Evolutionary conservation across 1,140 invertebrate species (phyloP), one percentile per base, ranked within the genome.

Genomic region (Tetragnatha versicolor): DNA sequence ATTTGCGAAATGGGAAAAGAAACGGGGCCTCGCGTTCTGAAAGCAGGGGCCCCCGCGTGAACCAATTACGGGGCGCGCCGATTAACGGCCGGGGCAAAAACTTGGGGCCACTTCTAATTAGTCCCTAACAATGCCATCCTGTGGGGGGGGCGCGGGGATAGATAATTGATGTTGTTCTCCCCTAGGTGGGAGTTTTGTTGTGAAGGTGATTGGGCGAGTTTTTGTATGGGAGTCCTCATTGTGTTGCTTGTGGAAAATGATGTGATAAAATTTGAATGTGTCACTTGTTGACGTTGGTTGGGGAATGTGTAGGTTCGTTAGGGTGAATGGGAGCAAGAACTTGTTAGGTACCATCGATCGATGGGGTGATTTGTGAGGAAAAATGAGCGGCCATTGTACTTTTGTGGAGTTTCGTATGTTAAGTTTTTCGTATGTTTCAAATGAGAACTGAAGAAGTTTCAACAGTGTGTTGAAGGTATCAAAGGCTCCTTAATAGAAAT

Each of bases 1-100:
- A 60, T 60, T 31, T 47, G 22, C 22, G 22, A 60, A 37, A 55
- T 42, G 39, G 39, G 14, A 70, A 60, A 20, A 17, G 14, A 7
- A 17, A 29, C 7, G 55, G 55, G 55, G 27, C 12, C 12, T 27
- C 29, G 14, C n/a, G 4, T 33, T 22, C 17, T 63, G 63, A 75
- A 63, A 31, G 37, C 72, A 70, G 27, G 25, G 39, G 17, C 25
- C 20, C 3, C 33, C 35, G 42, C 72, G 51, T n/a, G 51, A 75
- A 75, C 55, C 72, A 75, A 75, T 75, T 75, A 75, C 61, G n/a
- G n/a, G 61, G 72, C 22, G 22, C 42, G 51, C 58, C 72, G 61
- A 75, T 63, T 63, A 75, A 61, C 20, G 47, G 31, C 42, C 33
- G 69, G 25, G 53, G 53, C 55, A 60, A 60, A 61, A 73, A 73